Evolutionary conservation across 2,888 invertebrate genomes (phyloP).

Genomic region (Scaptomyza cyrtandrae): DNA sequence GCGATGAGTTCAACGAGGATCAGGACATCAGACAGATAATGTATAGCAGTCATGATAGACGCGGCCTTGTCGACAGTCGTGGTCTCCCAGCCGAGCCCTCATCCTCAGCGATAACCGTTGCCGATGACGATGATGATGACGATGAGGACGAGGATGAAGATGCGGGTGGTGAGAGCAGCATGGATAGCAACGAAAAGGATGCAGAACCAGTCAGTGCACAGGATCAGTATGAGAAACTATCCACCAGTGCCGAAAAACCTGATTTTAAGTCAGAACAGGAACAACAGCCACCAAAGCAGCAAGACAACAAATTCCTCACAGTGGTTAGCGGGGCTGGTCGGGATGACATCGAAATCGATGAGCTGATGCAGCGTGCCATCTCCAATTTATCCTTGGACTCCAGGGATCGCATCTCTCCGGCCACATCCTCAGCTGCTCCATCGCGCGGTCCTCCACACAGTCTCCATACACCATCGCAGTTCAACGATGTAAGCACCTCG

Average conservation of each 20-base stretch:
- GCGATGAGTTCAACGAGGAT: slow-evolving; percentile 81
- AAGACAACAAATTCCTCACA: slow-evolving; percentile 78
- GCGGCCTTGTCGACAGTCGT: slow-evolving; percentile 77
- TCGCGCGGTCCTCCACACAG: slow-evolving; percentile 47
- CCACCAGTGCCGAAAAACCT: slow-evolving; percentile 67
- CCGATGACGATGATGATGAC: slow-evolving; percentile 82
- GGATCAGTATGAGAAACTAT: slow-evolving; percentile 78
- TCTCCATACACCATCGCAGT: slow-evolving; percentile 77
- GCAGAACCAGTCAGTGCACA: slow-evolving; percentile 63
- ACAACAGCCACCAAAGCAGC: slow-evolving; percentile 63
- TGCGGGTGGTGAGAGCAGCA: slow-evolving; percentile 81
- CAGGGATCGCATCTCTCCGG: slow-evolving; percentile 83
- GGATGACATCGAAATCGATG: slow-evolving; percentile 84
- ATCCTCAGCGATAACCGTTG: slow-evolving; percentile 79
- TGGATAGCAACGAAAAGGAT: slow-evolving; percentile 82
- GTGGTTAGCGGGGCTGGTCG: slow-evolving; percentile 70
- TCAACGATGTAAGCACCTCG: slow-evolving; percentile 84
- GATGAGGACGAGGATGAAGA: slow-evolving; percentile 76
- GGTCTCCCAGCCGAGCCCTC: slow-evolving; percentile 79
- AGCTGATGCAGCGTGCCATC: slow-evolving; percentile 84
- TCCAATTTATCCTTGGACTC: slow-evolving; percentile 84
- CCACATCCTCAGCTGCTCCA: slow-evolving; percentile 64
- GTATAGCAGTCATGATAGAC: slow-evolving; percentile 82
- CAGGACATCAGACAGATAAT: slow-evolving; percentile 86
- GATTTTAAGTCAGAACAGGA: slow-evolving; percentile 51